Evolutionary conservation across 2,113 vertebrate genomes (phyloP), one percentile per base, ranked within the genome.

Genomic region (Camelus bactrianus): DNA sequence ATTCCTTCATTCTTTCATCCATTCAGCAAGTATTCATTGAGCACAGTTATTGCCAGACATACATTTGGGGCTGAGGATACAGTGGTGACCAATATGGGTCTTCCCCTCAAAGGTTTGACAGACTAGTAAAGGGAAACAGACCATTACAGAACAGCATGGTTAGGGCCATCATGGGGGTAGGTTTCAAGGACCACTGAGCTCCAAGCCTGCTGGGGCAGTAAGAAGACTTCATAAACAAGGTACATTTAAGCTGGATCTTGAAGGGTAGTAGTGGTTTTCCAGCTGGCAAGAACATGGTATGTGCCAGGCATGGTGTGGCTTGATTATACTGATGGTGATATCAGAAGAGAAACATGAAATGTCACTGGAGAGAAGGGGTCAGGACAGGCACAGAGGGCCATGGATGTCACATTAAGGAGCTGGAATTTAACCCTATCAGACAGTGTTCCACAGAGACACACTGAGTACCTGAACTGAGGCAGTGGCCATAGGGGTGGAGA

Each of bases 281-380:
- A 67, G 60, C 17, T 89, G 76, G 7, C 6, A 32, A 79, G 80
- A 58, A 70, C 42, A 20, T 14, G 56, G 58, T 48, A 7, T 13
- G 14, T 48, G 35, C 60, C 65, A 64, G 46, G 76, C 76, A 22
- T 2, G 30, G 64, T 67, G 26, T 64, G 50, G 54, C 32, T 28
- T 28, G 35, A 17, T 14, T 52, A 52, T 46, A 32, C 24, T 1
- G 54, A 72, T 32, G 22, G 10, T 17, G 46, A 60, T 35, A n/a
- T 91, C 60, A 91, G 89, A 67, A 76, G 54, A 89, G 67, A 48
- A 81, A 58, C 35, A 38, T 2, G 35, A 75, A 48, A 54, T 26
- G 50, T 38, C 3, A 1, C 0, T 77, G 75, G n/a, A 62, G 38
- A 89, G 50, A 28, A 32, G 22, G 64, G 46, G 3, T 24, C 13